Evolutionary conservation across 2,797 vertebrate species (phyloP).

Genomic region (Bradypodion pumilum): DNA sequence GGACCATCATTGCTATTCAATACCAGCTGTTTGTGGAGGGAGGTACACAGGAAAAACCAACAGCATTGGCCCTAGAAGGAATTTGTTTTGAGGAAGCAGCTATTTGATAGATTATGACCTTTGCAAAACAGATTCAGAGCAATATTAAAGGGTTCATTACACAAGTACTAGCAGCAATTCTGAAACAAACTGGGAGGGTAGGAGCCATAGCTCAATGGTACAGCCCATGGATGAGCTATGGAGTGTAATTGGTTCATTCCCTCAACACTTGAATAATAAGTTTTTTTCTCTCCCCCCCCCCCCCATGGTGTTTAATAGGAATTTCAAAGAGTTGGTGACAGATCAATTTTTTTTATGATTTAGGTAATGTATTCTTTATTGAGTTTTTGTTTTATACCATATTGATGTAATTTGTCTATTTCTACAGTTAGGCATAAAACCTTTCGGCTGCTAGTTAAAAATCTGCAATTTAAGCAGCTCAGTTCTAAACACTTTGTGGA

Average conservation of each 20-base stretch:
- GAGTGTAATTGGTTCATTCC: background rate
- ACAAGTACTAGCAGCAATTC: background rate
- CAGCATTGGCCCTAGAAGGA: too few relatives aligned
- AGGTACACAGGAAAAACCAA: too few relatives aligned
- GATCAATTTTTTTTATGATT: background rate
- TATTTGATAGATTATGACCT: too few relatives aligned
- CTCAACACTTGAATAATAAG: background rate
- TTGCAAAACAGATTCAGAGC: too few relatives aligned
- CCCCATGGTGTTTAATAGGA: background rate
- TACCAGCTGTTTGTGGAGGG: too few relatives aligned
- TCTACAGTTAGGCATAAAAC: background rate
- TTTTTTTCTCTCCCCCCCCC: background rate
- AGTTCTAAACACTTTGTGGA: background rate
- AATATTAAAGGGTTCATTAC: too few relatives aligned
- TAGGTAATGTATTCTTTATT: background rate
- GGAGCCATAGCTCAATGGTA: background rate
- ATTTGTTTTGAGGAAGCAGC: too few relatives aligned
- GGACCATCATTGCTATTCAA: too few relatives aligned
- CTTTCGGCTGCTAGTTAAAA: background rate
- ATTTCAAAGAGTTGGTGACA: background rate
- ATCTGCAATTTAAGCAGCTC: background rate
- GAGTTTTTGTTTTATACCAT: background rate
- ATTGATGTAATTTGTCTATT: background rate
- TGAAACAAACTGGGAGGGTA: background rate
- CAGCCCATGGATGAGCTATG: background rate